phyloP scores from a whole-genome alignment of 2,888 invertebrate genomes.

The Dinocampus coccinellae region DNA sequence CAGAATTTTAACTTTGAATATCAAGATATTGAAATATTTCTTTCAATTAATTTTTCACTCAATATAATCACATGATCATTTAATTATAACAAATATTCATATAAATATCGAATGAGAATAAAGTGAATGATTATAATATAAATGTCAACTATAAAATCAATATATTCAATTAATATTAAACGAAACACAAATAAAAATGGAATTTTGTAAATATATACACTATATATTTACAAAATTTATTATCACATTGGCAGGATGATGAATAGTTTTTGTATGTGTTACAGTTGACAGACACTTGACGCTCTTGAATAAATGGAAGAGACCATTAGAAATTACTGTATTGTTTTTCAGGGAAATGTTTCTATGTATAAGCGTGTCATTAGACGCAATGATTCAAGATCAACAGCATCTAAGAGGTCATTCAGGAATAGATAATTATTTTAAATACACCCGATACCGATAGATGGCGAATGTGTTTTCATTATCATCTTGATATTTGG shows the following conservation, averaged over 20 bases:
- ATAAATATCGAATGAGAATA: neutral
- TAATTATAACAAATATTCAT: neutral
- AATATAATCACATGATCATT: neutral
- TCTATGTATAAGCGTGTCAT: slow-evolving; percentile 38
- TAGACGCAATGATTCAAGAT: slow-evolving; percentile 32
- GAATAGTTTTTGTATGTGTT: slow-evolving; percentile 7
- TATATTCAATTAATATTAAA: neutral
- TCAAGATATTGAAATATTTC: no score
- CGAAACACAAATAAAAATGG: neutral
- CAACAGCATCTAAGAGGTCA: slow-evolving; percentile 16
- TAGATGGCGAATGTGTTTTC: no score
- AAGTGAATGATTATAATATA: neutral
- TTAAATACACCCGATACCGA: no score
- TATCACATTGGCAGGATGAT: slow-evolving; percentile 21
- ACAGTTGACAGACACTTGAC: slow-evolving; percentile 29
- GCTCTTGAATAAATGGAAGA: slow-evolving; percentile 39
- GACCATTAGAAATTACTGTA: slow-evolving; percentile 15
- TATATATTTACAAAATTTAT: no score
- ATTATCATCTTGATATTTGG: no score
- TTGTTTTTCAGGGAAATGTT: slow-evolving; percentile 21
- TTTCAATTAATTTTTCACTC: neutral
- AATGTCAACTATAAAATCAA: neutral
- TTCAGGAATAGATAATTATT: no score
- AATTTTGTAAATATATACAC: neutral
- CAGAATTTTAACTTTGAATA: no score